Percentiles rank a stretch among this genome's conserved stretches.
Conservation (phyloP, 2,113 vertebrate species). For the Heloderma charlesbogerti region DNA sequence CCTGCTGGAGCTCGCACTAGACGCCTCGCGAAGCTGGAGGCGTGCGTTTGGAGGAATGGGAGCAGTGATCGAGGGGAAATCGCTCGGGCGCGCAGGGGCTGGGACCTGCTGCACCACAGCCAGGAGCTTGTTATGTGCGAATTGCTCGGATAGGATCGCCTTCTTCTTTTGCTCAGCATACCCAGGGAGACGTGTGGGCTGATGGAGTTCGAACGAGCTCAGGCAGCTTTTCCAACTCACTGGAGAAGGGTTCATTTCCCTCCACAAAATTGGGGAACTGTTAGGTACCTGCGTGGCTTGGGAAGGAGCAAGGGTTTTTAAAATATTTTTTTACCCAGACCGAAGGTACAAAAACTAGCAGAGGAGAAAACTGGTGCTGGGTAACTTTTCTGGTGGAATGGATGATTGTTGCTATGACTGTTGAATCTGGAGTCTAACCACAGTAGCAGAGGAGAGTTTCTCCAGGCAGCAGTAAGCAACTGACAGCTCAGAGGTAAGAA, state of each 20-base stretch:
- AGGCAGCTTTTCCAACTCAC: conserved; percentile 61
- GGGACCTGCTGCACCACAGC: conserved; percentile 48
- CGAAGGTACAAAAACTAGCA: neutral
- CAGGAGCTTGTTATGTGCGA: conserved; percentile 62
- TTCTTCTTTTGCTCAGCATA: conserved; percentile 65
- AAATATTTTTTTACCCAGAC: no score
- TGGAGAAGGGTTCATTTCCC: conserved; percentile 60
- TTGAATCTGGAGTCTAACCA: conserved; percentile 52
- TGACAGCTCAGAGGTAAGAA: conserved; percentile 72
- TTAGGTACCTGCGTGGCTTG: conserved; percentile 42
- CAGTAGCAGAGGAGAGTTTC: conserved; percentile 55
- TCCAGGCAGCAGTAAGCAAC: conserved; percentile 58
- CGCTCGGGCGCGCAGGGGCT: conserved; percentile 49
- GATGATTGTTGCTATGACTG: conserved; percentile 61
- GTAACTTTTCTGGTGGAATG: conserved; percentile 60
- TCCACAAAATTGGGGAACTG: conserved; percentile 37
- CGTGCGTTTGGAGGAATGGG: conserved; percentile 1
- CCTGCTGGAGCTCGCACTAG: conserved; percentile 73
- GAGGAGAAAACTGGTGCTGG: neutral
- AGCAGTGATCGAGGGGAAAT: conserved; percentile 40
- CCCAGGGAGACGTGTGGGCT: conserved; percentile 71
- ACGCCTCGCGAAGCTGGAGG: conserved; percentile 72
- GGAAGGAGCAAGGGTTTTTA: neutral
- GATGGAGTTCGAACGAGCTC: conserved; percentile 61
- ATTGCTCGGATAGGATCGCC: conserved; percentile 66